phyloP scores from a whole-genome alignment of 2,888 invertebrate genomes.

The Timema podura region DNA sequence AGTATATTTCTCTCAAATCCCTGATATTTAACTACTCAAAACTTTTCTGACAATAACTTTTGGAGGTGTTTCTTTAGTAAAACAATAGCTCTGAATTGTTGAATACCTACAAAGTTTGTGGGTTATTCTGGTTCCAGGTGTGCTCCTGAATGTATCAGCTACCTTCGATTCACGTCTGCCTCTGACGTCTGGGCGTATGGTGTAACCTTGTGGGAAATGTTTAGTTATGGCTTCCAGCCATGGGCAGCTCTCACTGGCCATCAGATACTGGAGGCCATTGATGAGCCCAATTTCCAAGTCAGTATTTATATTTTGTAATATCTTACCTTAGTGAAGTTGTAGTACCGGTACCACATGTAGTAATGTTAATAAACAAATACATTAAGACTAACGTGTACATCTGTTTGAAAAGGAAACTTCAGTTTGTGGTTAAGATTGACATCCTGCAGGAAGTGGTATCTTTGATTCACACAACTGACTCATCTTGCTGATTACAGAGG shows the following conservation, averaged over 20 bases:
- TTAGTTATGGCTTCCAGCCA: conserved; percentile 96
- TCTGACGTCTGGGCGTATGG: conserved; percentile 99
- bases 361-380: too few species aligned
- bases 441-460: too few species aligned
- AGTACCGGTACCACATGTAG: too few species aligned
- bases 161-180: conserved; percentile 90
- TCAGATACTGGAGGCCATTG: conserved; percentile 93
- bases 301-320: not conserved
- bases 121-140: conserved; percentile 57
- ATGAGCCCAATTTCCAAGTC: conserved; percentile 82
- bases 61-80: not conserved
- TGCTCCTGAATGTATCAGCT: conserved; percentile 96
- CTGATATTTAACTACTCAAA: too few species aligned
- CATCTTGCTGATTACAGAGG: conserved; percentile 51
- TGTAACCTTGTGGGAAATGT: conserved; percentile 99
- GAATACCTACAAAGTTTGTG: too few species aligned
- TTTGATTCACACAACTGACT: too few species aligned
- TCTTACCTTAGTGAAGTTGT: too few species aligned
- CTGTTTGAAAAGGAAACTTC: too few species aligned
- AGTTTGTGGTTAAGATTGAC: too few species aligned
- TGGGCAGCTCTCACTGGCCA: conserved; percentile 94
- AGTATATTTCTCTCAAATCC: too few species aligned
- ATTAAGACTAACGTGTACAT: too few species aligned
- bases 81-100: not conserved
- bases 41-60: not conserved